Evolutionary conservation across 2,888 invertebrate species (phyloP), one percentile per base, ranked within the genome.

Genomic region (Embidobia sp.): DNA sequence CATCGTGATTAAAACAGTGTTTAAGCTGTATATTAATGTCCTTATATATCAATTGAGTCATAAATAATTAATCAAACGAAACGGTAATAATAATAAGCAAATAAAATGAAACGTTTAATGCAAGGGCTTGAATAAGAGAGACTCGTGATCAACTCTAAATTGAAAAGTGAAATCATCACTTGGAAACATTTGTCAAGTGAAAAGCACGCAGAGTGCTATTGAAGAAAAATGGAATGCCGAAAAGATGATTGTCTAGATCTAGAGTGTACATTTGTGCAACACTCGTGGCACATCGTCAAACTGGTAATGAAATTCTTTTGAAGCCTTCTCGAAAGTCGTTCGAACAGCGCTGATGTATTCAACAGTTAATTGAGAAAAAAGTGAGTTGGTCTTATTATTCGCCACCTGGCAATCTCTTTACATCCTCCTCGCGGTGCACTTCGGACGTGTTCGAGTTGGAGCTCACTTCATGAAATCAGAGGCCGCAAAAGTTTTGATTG

Each of bases 401-500:
- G 61, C 59, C 74, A 61, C 51, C 67, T 74, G 73, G 66, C 66
- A 66, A 64, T 73, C 64, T 40, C 53, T 53, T 73, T 49, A 57
- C 64, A 42, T 53, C 63, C 73, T 49, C 49, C 42, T 64, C 33
- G 27, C 13, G 22, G 19, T 8, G 40, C 64, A 33, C 57, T 64
- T 35, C 15, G 49, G 22, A 40, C 57, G 31, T 37, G 44, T 61
- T 72, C 63, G 40, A 72, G 63, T 63, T 53, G 46, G 19, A 63
- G 19, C 33, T 40, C 59, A 46, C 64, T 69, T 51, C 37, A 46
- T 44, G 66, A 66, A 74, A 66, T 74, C 73, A 59, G 26, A 31
- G 64, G 64, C 64, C 42, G 64, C 33, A 64, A 74, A 74, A 74
- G 61, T 74, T 67, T 59, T 40, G 66, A 61, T 74, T 53, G 67